phyloP scores from a whole-genome alignment of 2,797 vertebrate genomes.

The Sylvilagus floridanus region DNA sequence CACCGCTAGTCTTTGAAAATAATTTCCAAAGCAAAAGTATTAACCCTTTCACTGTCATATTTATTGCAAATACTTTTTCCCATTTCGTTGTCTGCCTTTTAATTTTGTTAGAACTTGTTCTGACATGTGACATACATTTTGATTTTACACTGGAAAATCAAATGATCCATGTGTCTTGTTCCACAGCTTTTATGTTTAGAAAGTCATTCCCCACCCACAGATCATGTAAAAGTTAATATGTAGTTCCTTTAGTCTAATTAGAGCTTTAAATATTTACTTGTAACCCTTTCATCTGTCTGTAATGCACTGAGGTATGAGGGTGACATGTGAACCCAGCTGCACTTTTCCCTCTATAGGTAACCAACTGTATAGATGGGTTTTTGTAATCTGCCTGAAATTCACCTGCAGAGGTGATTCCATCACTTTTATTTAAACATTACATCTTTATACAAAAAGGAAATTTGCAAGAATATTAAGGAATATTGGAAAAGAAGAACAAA shows the following conservation, averaged over 20 bases:
- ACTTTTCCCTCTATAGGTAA: not conserved
- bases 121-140: not conserved
- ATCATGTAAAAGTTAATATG: slow-evolving; percentile 33
- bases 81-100: slow-evolving; percentile 54
- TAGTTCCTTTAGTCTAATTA: slow-evolving; percentile 53
- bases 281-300: slow-evolving; percentile 40
- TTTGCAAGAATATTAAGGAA: not conserved
- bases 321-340: not conserved
- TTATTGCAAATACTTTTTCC: slow-evolving; percentile 2
- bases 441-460: slow-evolving; percentile 20
- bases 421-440: slow-evolving; percentile 17
- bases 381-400: slow-evolving; percentile 23
- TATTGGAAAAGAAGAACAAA: not conserved
- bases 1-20: slow-evolving; percentile 11
- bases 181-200: slow-evolving; percentile 47
- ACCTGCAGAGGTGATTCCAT: not conserved
- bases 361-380: not conserved
- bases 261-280: not conserved
- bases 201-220: slow-evolving; percentile 25
- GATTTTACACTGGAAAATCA: slow-evolving; percentile 23
- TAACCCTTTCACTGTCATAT: slow-evolving; percentile 2
- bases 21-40: slow-evolving; percentile 34
- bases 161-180: slow-evolving; percentile 38
- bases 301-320: not conserved
- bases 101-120: slow-evolving; percentile 37